Evolutionary conservation across 2,797 vertebrate genomes (phyloP).

Genomic region (Champsocephalus esox): DNA sequence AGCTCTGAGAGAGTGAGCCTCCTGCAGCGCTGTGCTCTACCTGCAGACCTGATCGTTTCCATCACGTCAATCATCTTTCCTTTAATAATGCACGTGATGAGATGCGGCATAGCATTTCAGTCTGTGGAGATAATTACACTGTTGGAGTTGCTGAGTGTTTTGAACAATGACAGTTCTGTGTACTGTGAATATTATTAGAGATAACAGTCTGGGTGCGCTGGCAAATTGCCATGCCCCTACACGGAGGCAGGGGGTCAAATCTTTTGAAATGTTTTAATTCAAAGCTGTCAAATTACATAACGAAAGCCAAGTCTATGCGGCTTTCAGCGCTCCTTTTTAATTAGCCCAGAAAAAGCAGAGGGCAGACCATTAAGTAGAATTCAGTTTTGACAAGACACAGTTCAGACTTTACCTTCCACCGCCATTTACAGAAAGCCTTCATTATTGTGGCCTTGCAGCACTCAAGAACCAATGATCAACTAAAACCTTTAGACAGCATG

Average conservation of each 20-base stretch:
- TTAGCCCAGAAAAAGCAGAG: constrained; percentile 70
- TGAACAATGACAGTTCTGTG: constrained; percentile 50
- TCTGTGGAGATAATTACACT: constrained; percentile 47
- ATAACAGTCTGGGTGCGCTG: constrained; percentile 23
- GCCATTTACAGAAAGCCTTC: neutral
- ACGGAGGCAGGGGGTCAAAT: constrained; percentile 27
- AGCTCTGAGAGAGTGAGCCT: constrained; percentile 21
- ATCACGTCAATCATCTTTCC: constrained; percentile 33
- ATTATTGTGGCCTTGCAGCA: neutral
- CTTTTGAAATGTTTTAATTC: constrained; percentile 63
- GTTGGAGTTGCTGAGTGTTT: constrained; percentile 40
- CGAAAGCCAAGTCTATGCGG: constrained; percentile 51
- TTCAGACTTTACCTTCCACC: constrained; percentile 1
- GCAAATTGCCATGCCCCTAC: constrained; percentile 29
- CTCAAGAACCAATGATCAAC: neutral
- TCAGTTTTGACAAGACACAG: constrained; percentile 55
- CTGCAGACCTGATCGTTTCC: constrained; percentile 41
- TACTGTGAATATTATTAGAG: constrained; percentile 30
- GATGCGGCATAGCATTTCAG: constrained; percentile 47
- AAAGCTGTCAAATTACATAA: constrained; percentile 59
- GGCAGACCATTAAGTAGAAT: constrained; percentile 62
- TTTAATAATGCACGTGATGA: constrained; percentile 41
- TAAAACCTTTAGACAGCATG: neutral
- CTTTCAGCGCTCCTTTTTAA: constrained; percentile 70
- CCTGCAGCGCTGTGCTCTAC: constrained; percentile 19